Percentiles rank a stretch among this genome's conserved stretches.
Conservation (phyloP, 2,888 invertebrate genomes). For the Loripinus fragilis region DNA sequence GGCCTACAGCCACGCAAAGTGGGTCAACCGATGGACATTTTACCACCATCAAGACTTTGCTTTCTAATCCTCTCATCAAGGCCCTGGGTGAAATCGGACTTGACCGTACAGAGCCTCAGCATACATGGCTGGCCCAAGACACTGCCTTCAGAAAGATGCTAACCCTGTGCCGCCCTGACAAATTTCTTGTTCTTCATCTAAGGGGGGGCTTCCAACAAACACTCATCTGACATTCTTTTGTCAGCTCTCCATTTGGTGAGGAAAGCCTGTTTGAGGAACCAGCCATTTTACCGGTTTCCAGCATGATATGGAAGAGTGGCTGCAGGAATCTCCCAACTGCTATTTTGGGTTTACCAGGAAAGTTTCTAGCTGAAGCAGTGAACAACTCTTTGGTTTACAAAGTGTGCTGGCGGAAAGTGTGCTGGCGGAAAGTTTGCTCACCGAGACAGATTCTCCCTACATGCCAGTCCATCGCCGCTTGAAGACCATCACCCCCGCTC, state of each 20-base stretch:
- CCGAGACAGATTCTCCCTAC: no score
- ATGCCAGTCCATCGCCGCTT: no score
- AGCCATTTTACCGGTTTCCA: no score
- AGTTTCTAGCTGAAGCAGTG: no score
- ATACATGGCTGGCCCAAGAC: slow-evolving; percentile 11
- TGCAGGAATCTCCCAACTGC: no score
- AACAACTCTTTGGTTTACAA: no score
- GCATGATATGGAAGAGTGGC: no score
- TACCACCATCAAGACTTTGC: background rate
- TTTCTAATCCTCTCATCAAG: background rate
- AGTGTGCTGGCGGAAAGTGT: no score
- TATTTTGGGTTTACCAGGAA: no score
- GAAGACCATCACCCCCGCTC: no score
- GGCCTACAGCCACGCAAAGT: slow-evolving; percentile 17
- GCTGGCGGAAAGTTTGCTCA: no score
- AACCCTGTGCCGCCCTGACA: background rate
- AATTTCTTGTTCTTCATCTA: slow-evolving; percentile 18
- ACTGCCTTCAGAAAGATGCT: background rate
- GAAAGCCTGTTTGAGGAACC: no score
- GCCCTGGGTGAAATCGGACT: slow-evolving; percentile 16
- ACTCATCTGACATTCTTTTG: background rate
- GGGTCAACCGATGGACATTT: background rate
- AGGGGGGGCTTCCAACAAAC: background rate
- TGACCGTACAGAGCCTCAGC: slow-evolving; percentile 10
- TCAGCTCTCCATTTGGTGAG: background rate